Evolutionary conservation across 30 jellyfish, hydroid and myxozoan species (phyloP).

Genomic region (Turritopsis dohrnii): DNA sequence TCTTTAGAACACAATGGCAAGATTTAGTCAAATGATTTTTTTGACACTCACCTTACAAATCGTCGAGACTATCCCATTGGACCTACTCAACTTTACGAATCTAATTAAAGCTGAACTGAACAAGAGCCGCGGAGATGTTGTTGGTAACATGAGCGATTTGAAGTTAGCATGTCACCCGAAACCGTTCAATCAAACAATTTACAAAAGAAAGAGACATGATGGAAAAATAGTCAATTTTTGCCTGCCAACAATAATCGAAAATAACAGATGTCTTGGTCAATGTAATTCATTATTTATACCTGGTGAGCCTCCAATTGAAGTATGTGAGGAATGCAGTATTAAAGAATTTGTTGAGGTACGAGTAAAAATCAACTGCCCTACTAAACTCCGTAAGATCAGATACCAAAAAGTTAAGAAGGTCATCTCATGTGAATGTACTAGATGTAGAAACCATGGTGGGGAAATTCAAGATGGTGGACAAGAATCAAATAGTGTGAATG

Average conservation of each 20-base stretch:
- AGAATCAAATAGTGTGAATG: background rate
- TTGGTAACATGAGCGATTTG: background rate
- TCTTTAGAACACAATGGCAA: background rate
- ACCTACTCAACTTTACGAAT: background rate
- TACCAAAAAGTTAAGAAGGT: background rate
- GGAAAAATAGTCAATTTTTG: background rate
- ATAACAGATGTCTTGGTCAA: background rate
- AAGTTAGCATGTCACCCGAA: background rate
- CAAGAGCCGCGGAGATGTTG: background rate
- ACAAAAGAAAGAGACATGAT: background rate
- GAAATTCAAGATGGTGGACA: background rate
- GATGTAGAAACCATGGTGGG: background rate
- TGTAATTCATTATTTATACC: slow-evolving; percentile 2
- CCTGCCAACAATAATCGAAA: background rate
- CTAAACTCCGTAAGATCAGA: background rate
- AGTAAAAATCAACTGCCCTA: slow-evolving; percentile 10
- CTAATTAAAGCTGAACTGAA: background rate
- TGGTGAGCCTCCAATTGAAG: background rate
- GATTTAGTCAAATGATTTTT: background rate
- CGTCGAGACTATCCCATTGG: background rate
- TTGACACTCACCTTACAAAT: background rate
- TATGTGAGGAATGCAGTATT: background rate
- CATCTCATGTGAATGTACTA: background rate
- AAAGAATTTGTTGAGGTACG: background rate
- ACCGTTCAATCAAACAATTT: background rate